These are phyloP conservation scores for Plectrocnemia conspersa DNA, from an alignment of 1,140 invertebrate genomes.

Conservation along the genomic window DNA sequence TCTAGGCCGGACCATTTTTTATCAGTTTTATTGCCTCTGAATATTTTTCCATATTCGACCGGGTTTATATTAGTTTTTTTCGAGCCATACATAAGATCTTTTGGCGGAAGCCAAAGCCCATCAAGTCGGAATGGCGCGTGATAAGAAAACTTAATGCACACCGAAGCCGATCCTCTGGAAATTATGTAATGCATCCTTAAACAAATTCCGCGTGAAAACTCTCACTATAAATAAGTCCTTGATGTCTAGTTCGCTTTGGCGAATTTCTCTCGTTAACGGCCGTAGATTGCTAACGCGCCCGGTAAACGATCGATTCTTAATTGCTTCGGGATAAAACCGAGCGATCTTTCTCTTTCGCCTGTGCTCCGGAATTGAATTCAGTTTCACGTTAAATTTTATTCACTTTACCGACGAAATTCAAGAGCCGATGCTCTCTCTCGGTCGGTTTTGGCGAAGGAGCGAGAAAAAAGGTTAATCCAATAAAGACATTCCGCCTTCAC, in stretches of 20 bases:
- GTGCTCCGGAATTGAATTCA: not conserved
- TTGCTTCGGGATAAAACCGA: not conserved
- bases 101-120: not conserved
- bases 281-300: not conserved
- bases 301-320: not conserved
- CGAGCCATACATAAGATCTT: not conserved
- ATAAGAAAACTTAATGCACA: constrained; percentile 5
- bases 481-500: too few species aligned
- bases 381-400: constrained; percentile 2
- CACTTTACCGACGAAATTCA: not conserved
- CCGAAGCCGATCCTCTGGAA: too few species aligned
- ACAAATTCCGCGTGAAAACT: too few species aligned
- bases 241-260: not conserved
- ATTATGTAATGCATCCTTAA: too few species aligned
- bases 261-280: not conserved
- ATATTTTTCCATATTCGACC: constrained; percentile 1
- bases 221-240: not conserved
- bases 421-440: too few species aligned
- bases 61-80: not conserved
- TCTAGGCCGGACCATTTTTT: not conserved
- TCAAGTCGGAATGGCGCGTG: not conserved
- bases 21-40: constrained; percentile 4
- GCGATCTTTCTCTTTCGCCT: not conserved
- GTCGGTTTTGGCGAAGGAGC: not conserved
- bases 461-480: not conserved